Percentiles rank a stretch among this genome's conserved stretches.
Conservation (phyloP, 2,888 invertebrate species). For the Agriotes lineatus region DNA sequence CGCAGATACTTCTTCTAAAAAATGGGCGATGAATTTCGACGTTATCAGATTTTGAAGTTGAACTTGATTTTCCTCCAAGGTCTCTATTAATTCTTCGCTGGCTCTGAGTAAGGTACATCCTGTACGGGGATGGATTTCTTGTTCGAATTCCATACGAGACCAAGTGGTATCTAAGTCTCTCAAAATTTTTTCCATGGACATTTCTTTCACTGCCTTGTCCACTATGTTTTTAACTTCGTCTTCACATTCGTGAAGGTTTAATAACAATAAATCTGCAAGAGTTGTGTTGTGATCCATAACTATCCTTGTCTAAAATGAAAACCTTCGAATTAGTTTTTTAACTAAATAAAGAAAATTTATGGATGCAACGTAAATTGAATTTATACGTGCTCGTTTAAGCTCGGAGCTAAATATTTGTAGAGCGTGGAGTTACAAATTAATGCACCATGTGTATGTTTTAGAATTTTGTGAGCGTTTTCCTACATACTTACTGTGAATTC, state of each 20-base stretch:
- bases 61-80: conserved; percentile 97
- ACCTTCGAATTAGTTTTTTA: not conserved
- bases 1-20: conserved; percentile 91
- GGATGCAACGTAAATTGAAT: too few relatives aligned
- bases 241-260: conserved; percentile 96
- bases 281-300: conserved; percentile 95
- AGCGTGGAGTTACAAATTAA: conserved; percentile 13
- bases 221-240: conserved; percentile 98
- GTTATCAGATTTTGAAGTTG: conserved; percentile 96
- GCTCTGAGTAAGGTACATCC: conserved; percentile 88
- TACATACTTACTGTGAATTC: conserved; percentile 82
- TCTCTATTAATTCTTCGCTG: conserved; percentile 96
- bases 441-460: conserved; percentile 18
- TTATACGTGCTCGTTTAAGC: too few relatives aligned
- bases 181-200: conserved; percentile 97
- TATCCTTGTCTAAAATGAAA: conserved; percentile 81
- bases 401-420: conserved; percentile 3
- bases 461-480: conserved; percentile 17
- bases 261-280: conserved; percentile 87
- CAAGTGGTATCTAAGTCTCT: conserved; percentile 92
- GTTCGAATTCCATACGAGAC: conserved; percentile 93
- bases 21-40: conserved; percentile 96
- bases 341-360: too few relatives aligned
- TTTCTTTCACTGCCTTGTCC: conserved; percentile 98
- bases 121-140: conserved; percentile 89